phyloP scores from a whole-genome alignment of 2,888 invertebrate genomes.

The Amiota minor region DNA sequence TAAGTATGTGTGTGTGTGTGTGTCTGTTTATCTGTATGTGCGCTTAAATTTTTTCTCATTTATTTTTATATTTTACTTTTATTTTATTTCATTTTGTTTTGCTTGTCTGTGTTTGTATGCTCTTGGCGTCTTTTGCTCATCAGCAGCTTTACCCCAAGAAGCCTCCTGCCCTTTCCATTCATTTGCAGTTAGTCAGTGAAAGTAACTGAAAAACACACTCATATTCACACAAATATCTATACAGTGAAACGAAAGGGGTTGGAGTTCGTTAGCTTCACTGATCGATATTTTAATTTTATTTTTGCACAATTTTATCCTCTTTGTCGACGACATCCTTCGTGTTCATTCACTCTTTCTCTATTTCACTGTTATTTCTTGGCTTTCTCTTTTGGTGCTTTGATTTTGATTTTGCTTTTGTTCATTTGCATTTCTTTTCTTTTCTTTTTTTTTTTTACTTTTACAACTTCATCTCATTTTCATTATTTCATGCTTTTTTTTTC shows the following conservation, averaged over 20 bases:
- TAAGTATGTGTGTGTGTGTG: not conserved
- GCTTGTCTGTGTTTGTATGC: constrained; percentile 9
- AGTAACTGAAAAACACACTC: not conserved
- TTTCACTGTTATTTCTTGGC: constrained; percentile 56
- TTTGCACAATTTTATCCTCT: constrained; percentile 50
- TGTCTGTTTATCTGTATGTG: constrained; percentile 5
- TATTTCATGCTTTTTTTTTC: constrained; percentile 39
- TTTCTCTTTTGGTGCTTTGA: constrained; percentile 58
- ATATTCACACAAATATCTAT: no score
- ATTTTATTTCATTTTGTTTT: not conserved
- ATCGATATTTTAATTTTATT: constrained; percentile 72
- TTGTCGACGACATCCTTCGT: constrained; percentile 8
- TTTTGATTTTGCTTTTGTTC: constrained; percentile 66
- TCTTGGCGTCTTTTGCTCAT: constrained; percentile 15
- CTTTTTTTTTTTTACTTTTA: not conserved
- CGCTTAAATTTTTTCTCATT: constrained; percentile 22
- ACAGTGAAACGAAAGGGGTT: constrained; percentile 62
- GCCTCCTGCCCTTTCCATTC: constrained; percentile 37
- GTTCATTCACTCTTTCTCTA: constrained; percentile 36
- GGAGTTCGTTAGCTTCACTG: constrained; percentile 67
- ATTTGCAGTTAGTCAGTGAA: constrained; percentile 6
- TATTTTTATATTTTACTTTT: constrained; percentile 10
- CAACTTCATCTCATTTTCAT: constrained; percentile 56
- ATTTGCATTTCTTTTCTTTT: constrained; percentile 44
- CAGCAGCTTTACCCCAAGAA: constrained; percentile 35